phyloP scores from a whole-genome alignment of 2,888 invertebrate species.

The Copidosoma aretas region DNA sequence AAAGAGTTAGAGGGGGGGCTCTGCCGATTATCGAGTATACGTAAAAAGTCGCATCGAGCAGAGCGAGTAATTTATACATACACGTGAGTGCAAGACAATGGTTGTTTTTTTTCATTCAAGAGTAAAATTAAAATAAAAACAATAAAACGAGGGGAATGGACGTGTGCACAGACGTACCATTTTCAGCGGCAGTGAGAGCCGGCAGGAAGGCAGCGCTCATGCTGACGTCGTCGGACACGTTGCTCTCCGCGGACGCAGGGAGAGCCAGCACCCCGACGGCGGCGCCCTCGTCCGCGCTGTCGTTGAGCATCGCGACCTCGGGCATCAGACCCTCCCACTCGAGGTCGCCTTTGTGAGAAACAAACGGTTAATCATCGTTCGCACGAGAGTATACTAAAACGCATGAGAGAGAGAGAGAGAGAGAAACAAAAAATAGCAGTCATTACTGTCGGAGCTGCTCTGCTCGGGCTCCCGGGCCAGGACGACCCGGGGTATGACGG shows the following conservation, averaged over 20 bases:
- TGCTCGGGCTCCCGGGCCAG: conserved; percentile 66
- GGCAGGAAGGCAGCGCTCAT: conserved; percentile 50
- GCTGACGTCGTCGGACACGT: conserved; percentile 46
- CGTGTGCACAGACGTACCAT: neutral
- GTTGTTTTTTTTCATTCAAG: neutral
- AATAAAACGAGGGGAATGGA: neutral
- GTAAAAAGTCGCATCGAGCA: neutral
- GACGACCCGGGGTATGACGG: conserved; percentile 71
- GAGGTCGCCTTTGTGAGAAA: conserved; percentile 67
- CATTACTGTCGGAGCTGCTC: conserved; percentile 73
- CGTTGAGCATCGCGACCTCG: conserved; percentile 60
- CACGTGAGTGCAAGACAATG: neutral
- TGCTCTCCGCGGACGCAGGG: conserved; percentile 41
- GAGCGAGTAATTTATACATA: neutral
- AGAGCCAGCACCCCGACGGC: conserved; percentile 51
- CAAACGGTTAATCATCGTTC: neutral
- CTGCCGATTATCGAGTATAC: neutral
- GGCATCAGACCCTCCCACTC: conserved; percentile 74
- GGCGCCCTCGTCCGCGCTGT: conserved; percentile 50
- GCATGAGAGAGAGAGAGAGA: neutral
- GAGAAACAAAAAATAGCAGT: neutral
- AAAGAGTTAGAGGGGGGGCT: no score
- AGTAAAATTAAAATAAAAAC: neutral
- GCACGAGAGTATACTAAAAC: neutral
- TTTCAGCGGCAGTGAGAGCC: conserved; percentile 50